Base-by-base conservation (phyloP, 2,113 vertebrate genomes). In the Microtus ochrogaster region DNA sequence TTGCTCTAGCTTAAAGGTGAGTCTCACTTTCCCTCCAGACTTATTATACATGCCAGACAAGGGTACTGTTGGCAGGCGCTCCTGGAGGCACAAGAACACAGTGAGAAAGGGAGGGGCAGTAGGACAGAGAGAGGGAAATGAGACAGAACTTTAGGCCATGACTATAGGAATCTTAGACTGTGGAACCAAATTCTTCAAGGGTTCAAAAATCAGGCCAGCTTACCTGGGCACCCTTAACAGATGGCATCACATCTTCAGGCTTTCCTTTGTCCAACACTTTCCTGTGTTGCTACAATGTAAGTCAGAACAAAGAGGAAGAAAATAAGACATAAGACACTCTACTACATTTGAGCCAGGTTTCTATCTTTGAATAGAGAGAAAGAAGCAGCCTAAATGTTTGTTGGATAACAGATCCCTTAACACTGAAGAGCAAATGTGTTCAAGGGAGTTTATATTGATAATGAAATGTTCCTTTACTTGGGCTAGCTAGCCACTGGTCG, bases 221-320 rank as follows among this genome's bases (percentile, higher is more conserved):
- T 98, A 99, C 99, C 99, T 99, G 99, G 95, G 98, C 97, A 96
- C 99, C 99, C 99, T 99, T 99, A 92, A 99, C 98, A 90, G 99
- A 99, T 39, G 99, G 97, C 99, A 99, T 99, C 96, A 99, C 98
- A 73, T 99, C 99, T 4, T 99, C 99, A 21, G 99, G 99, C 99
- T 99, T 99, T 97, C 99, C 99, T 99, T 99, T 99, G 97, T 99
- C 99, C 98, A 99, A 98, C 24, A 99, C 99, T 98, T 99, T 99
- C 98, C 99, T 99, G 99, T 99, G 99, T 99, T 99, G 99, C 99
- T 99, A 89, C 78, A 98, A 99, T 7, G 94, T 0, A 98, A 97
- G 94, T 0, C n/a, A 97, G 85, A 97, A 96, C 49, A 95, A 1
- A 98, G n/a, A 58, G n/a, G 68, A 55, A 77, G 68, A 55, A 77